Base-by-base conservation (phyloP, 2,797 vertebrate genomes). In the Echiichthys vipera region DNA sequence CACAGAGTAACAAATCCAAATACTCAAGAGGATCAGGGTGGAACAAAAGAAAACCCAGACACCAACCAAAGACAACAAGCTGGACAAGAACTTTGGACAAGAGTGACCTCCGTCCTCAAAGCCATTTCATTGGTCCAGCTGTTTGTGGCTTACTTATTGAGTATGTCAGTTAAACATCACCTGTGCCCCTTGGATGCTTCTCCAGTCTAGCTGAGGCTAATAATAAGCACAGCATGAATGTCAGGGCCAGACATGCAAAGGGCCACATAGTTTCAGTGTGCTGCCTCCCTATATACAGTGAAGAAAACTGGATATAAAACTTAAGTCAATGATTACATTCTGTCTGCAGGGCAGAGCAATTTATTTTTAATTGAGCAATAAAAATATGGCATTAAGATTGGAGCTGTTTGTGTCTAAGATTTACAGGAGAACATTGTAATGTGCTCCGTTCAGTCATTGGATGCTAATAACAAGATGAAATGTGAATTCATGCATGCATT, bases 81-180 rank as follows among this genome's bases (percentile, higher is more conserved):
- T 54, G 34, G 25, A 76, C 29, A 53, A 74, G 85, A 84, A 83
- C 81, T 85, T 89, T 84, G 86, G 68, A 74, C 67, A 71, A 57
- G 46, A 65, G 29, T 78, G 74, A 74, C 63, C 47, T 78, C 29
- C 29, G 32, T 43, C 55, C 74, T 39, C n/a, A 22, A 57, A 80
- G 76, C 54, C 56, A 10, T 78, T 77, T 77, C 80, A 92, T 89
- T 94, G 93, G 94, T 86, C 79, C 54, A 65, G 50, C 25, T 53
- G 46, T 72, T 88, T 84, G 77, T 78, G 80, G 91, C 65, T 94
- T 91, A 95, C 89, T 92, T 87, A 94, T 94, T 95, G 37, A 77
- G 79, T 81, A 36, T 62, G 66, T 85, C 46, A 62, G 93, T 93
- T 90, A 88, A 71, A 78, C 78, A 86, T 92, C 84, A 88, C 71